A percentile compares a stretch with the other conserved stretches of the same genome.
phyloP scores from a whole-genome alignment of 1,140 invertebrate genomes.

The Daktulosphaira vitifoliae region DNA sequence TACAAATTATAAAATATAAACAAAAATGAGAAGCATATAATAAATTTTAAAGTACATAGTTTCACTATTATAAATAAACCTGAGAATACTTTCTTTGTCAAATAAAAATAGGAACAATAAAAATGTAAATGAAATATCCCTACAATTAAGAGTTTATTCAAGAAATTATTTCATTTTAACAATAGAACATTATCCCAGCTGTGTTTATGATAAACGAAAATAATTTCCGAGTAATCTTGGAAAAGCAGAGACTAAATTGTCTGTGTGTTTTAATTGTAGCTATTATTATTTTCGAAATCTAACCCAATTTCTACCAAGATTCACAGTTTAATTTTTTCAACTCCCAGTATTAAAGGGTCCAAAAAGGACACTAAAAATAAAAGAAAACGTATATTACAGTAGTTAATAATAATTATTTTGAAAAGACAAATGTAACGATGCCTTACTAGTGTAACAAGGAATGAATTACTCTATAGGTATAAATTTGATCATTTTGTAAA shows the following conservation, averaged over 20 bases:
- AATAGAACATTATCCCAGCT: slow-evolving; percentile 15
- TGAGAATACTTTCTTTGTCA: no score
- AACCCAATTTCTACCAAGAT: slow-evolving; percentile 14
- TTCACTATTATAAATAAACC: no score
- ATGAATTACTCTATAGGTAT: no score
- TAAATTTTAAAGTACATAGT: no score
- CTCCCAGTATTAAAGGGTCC: slow-evolving; percentile 55
- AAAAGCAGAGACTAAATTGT: slow-evolving; percentile 22
- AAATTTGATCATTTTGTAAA: no score
- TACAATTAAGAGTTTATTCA: slow-evolving; percentile 7
- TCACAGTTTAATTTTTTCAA: slow-evolving; percentile 41
- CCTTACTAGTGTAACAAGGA: no score
- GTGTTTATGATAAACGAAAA: slow-evolving; percentile 5
- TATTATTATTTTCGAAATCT: slow-evolving; percentile 10
- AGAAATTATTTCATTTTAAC: neutral
- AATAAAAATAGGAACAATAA: neutral
- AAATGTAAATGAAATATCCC: neutral
- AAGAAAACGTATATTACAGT: slow-evolving; percentile 51
- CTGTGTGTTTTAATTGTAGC: slow-evolving; percentile 30
- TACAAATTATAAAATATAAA: neutral
- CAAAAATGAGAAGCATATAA: no score
- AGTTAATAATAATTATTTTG: slow-evolving; percentile 2
- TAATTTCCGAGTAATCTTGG: slow-evolving; percentile 28
- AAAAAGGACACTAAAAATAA: slow-evolving; percentile 81
- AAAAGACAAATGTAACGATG: no score